Evolutionary conservation across 2,888 invertebrate species (phyloP).

Genomic region (Mycalesis mineus): DNA sequence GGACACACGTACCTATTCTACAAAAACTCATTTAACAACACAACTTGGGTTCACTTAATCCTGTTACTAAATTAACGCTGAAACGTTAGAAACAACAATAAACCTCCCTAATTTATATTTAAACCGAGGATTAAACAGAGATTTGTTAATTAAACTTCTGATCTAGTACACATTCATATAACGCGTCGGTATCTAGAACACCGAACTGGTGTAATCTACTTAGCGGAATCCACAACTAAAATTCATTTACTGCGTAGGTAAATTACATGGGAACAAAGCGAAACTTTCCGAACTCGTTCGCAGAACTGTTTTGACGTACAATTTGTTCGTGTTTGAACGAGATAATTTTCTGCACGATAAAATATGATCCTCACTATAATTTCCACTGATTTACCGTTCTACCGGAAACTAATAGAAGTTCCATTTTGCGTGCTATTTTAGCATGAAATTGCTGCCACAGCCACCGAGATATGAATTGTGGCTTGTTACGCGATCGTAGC

Average conservation of each 20-base stretch:
- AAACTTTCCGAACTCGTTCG: slow-evolving; percentile 24
- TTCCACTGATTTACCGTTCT: slow-evolving; percentile 54
- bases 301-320: slow-evolving; percentile 36
- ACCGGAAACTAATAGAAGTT: slow-evolving; percentile 47
- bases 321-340: slow-evolving; percentile 44
- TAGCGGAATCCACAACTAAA: slow-evolving; percentile 19
- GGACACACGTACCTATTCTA: too few species aligned
- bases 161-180: slow-evolving; percentile 1
- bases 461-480: slow-evolving; percentile 39
- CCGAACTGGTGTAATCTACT: slow-evolving; percentile 11
- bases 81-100: neutral
- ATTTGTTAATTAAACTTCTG: slow-evolving; percentile 9
- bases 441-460: slow-evolving; percentile 37
- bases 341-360: slow-evolving; percentile 48
- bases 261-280: slow-evolving; percentile 22
- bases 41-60: neutral
- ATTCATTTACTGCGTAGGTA: slow-evolving; percentile 20
- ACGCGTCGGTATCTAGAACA: slow-evolving; percentile 6
- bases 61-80: neutral
- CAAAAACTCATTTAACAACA: neutral
- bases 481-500: slow-evolving; percentile 33
- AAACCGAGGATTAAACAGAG: neutral
- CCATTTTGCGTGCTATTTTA: slow-evolving; percentile 53
- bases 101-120: neutral
- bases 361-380: slow-evolving; percentile 53